Evolutionary conservation across 2,797 vertebrate genomes (phyloP), one percentile per base, ranked within the genome.

Genomic region (Merluccius polli): DNA sequence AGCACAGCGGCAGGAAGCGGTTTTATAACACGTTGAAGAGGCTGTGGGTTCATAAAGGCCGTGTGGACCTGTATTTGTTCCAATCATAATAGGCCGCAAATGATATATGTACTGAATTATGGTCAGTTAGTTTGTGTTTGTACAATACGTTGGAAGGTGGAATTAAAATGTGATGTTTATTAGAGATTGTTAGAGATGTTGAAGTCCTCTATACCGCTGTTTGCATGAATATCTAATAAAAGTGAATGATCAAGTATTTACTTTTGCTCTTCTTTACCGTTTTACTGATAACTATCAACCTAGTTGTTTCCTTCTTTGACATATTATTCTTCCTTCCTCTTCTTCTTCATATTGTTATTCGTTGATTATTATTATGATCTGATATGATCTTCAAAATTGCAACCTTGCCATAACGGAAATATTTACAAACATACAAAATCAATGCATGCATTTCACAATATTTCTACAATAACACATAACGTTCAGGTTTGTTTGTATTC

Each of bases 1-100:
- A 84, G 79, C 84, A 77, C 79, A 91, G 74, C 6, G 76, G 82
- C 72, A 29, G 81, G 85, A 88, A 86, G 80, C 82, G 70, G 82
- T 84, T 87, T 84, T 69, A 65, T 31, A 74, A 10, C 80, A 71
- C 75, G 74, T 71, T 41, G 63, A 41, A 72, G 73, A n/a, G 48
- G 48, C 48, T 21, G 7, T 52, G 18, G 18, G 48, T 82, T 67
- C 78, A 52, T 80, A 76, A 80, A 18, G 31, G 77, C 48, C 30
- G 73, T 80, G 77, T 21, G 38, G 21, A 73, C 69, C 71, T 1
- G 70, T 3, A 69, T 82, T 82, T 83, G 79, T 83, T 44, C 74
- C 27, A 79, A 72, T 82, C 59, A 79, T 31, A 81, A 76, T 41
- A 68, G 41, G 73, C 73, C 52, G 48, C 63, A 76, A 59, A 31